phyloP scores from a whole-genome alignment of 92 coral and sea anemone genomes.

The Hydrozoanthus gracilis region DNA sequence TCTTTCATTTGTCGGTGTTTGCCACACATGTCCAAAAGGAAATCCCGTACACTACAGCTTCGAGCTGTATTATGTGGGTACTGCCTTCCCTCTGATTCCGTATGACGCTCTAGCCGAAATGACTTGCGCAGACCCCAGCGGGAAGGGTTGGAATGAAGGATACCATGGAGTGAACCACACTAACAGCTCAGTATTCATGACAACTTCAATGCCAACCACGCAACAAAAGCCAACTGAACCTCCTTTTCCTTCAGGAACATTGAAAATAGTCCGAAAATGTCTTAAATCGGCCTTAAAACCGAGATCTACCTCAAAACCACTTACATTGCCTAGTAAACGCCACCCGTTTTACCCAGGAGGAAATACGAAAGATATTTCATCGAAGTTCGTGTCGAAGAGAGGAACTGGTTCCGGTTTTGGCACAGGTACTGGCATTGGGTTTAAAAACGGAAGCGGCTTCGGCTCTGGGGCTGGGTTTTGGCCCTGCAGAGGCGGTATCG shows the following conservation, averaged over 20 bases:
- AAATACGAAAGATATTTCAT: slow-evolving; percentile 3
- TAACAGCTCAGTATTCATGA: too few species aligned
- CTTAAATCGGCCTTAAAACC: neutral
- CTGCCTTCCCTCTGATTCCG: neutral
- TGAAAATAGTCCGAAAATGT: slow-evolving; percentile 23
- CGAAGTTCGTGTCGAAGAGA: neutral
- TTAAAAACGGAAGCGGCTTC: neutral
- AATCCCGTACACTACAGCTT: slow-evolving; percentile 55
- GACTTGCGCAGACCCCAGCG: slow-evolving; percentile 18
- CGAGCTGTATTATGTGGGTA: slow-evolving; percentile 57
- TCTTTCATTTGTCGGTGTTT: slow-evolving; percentile 61
- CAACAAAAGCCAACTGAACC: neutral
- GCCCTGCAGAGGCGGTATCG: slow-evolving; percentile 1
- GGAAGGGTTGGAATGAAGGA: neutral
- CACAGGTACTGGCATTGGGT: neutral
- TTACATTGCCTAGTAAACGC: neutral
- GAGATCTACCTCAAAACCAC: slow-evolving; percentile 19
- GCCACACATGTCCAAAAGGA: slow-evolving; percentile 62
- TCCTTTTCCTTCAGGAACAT: neutral
- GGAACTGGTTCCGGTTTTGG: neutral
- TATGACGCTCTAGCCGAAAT: neutral
- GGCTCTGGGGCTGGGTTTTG: neutral
- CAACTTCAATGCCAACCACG: slow-evolving; percentile 6
- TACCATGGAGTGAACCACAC: neutral
- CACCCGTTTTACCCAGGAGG: neutral